These are phyloP conservation scores for Poecilus cupreus DNA, from an alignment of 2,888 invertebrate genomes.

Conservation along the genomic window DNA sequence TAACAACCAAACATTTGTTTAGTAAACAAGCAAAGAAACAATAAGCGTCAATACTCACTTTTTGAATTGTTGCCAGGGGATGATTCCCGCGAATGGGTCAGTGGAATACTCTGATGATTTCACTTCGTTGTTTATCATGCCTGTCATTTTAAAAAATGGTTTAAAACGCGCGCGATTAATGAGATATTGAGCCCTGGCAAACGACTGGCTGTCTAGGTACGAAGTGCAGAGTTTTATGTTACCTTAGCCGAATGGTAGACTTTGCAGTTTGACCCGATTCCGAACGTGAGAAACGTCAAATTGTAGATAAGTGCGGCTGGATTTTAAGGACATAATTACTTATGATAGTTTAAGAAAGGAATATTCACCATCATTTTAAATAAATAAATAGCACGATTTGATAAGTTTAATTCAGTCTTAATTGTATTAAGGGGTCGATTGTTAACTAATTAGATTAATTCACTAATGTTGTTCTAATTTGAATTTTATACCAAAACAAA, in stretches of 20 bases:
- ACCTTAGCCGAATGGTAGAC: slow-evolving; percentile 44
- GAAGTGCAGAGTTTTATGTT: not conserved
- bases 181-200: not conserved
- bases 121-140: slow-evolving; percentile 68
- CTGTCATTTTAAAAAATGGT: slow-evolving; percentile 63
- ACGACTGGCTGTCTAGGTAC: not conserved
- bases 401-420: slow-evolving; percentile 33
- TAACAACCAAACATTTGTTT: slow-evolving; percentile 59
- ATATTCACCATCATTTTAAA: not conserved
- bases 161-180: slow-evolving; percentile 20
- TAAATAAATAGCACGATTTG: not conserved
- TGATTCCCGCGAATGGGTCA: slow-evolving; percentile 63
- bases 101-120: slow-evolving; percentile 65
- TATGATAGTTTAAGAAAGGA: too few relatives aligned
- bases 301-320: slow-evolving; percentile 16
- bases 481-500: not conserved
- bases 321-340: slow-evolving; percentile 37
- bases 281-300: slow-evolving; percentile 32
- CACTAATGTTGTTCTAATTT: slow-evolving; percentile 21
- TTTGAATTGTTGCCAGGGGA: slow-evolving; percentile 67
- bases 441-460: not conserved
- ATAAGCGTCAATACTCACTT: slow-evolving; percentile 64
- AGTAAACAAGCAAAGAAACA: not conserved
- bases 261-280: slow-evolving; percentile 58
- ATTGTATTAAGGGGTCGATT: not conserved